Conservation (phyloP, 2,113 vertebrate genomes). For the Gallinago media region DNA sequence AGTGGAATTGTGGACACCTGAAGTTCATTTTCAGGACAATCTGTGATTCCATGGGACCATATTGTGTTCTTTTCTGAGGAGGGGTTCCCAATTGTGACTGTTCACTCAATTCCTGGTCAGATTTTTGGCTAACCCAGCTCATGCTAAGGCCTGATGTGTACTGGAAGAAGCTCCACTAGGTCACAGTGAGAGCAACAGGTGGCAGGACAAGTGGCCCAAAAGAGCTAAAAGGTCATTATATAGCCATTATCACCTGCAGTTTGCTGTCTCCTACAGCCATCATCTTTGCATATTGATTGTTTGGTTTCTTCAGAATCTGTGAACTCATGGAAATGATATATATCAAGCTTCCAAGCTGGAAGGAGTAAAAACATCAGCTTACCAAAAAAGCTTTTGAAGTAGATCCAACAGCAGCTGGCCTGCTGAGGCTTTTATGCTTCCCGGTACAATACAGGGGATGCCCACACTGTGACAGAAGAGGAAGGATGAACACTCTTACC, state of each 20-base stretch:
- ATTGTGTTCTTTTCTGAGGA: not conserved
- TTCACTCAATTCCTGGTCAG: not conserved
- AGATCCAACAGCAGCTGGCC: not conserved
- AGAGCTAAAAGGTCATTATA: not conserved
- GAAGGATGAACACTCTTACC: not conserved
- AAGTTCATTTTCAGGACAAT: constrained; percentile 41
- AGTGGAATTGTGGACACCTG: constrained; percentile 59
- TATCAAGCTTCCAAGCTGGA: not conserved
- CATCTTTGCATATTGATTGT: not conserved
- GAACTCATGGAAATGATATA: not conserved
- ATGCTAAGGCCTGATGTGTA: not conserved
- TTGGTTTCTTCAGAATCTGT: not conserved
- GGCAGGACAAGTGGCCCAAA: not conserved
- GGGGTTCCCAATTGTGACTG: not conserved
- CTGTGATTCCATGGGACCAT: not conserved
- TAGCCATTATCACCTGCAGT: not conserved
- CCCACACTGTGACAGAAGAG: not conserved
- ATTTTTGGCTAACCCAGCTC: not conserved
- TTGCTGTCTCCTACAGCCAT: not conserved
- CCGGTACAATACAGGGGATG: not conserved
- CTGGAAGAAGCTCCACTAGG: not conserved
- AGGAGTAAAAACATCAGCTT: not conserved
- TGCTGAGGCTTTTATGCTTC: not conserved
- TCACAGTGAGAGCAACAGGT: not conserved
- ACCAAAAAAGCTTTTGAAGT: not conserved